Conservation (phyloP, 2,888 invertebrate genomes). For the Hydroisotoma schaefferi region DNA sequence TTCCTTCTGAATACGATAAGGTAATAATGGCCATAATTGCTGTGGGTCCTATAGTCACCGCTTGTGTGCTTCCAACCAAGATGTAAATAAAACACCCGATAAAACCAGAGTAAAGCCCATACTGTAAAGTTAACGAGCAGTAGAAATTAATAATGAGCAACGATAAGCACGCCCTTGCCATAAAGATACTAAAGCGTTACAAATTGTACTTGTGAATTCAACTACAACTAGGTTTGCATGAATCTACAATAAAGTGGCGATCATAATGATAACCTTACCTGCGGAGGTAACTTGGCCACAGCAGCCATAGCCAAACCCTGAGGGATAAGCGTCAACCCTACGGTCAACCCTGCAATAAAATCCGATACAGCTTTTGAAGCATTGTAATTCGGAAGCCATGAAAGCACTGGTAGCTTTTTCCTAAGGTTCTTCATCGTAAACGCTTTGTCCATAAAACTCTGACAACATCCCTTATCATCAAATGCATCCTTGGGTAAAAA, state of each 20-base stretch:
- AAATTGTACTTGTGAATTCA: too few species aligned
- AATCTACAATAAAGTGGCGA: too few species aligned
- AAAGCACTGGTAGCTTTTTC: slow-evolving; percentile 38
- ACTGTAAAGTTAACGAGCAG: slow-evolving; percentile 51
- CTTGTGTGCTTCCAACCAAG: slow-evolving; percentile 63
- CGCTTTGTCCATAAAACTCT: slow-evolving; percentile 6
- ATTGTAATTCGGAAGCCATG: slow-evolving; percentile 41
- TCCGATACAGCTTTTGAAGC: slow-evolving; percentile 29
- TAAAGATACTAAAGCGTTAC: too few species aligned
- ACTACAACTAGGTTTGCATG: too few species aligned
- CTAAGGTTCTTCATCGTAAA: slow-evolving; percentile 34
- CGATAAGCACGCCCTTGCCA: too few species aligned
- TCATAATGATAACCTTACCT: slow-evolving; percentile 24
- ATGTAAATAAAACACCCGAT: slow-evolving; percentile 89
- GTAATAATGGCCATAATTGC: slow-evolving; percentile 35
- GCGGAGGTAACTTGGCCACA: slow-evolving; percentile 67
- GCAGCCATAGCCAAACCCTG: slow-evolving; percentile 79
- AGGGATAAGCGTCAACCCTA: slow-evolving; percentile 41
- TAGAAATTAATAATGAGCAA: neutral
- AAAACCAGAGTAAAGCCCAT: slow-evolving; percentile 91
- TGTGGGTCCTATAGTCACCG: slow-evolving; percentile 42
- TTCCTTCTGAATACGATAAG: slow-evolving; percentile 21
- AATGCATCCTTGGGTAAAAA: neutral
- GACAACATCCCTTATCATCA: slow-evolving; percentile 17
- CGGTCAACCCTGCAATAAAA: slow-evolving; percentile 41